Evolutionary conservation across 2,797 vertebrate genomes (phyloP).

Genomic region (Austrolebias charrua): DNA sequence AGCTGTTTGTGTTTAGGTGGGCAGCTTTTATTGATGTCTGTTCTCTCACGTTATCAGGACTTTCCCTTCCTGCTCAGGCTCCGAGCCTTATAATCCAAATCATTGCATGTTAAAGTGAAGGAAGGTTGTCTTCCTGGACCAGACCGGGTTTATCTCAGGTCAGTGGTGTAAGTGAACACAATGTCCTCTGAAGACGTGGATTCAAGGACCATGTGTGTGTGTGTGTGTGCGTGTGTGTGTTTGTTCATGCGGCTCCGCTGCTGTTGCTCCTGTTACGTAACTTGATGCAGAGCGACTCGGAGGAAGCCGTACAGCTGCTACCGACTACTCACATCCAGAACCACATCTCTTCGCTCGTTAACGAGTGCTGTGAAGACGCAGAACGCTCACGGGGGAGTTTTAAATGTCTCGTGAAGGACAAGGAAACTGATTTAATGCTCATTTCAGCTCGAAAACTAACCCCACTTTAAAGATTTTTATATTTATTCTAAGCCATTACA

Average conservation of each 20-base stretch:
- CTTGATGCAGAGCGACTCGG: conserved; percentile 26
- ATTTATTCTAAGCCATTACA: not conserved
- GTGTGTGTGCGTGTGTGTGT: conserved; percentile 22
- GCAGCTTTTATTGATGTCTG: not conserved
- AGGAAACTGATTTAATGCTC: not conserved
- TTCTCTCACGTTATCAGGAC: not conserved
- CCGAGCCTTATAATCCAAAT: not conserved
- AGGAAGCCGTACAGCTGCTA: conserved; percentile 42
- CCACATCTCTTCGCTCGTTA: conserved; percentile 19
- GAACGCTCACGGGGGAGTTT: conserved; percentile 7
- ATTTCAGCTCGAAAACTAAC: not conserved
- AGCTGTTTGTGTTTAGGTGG: not conserved
- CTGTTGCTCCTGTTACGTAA: conserved; percentile 56
- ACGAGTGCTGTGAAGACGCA: conserved; percentile 12
- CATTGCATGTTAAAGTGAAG: not conserved
- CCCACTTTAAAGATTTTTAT: not conserved
- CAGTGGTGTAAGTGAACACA: not conserved
- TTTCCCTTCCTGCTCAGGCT: not conserved
- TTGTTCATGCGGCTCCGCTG: conserved; percentile 1
- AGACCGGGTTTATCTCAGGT: not conserved
- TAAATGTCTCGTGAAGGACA: conserved; percentile 11
- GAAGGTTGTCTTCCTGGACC: not conserved
- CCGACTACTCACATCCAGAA: conserved; percentile 19
- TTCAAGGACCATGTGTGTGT: conserved; percentile 5
- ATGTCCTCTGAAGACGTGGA: not conserved